Evolutionary conservation across 2,113 vertebrate species (phyloP), one percentile per base, ranked within the genome.

Genomic region (Marmota monax): DNA sequence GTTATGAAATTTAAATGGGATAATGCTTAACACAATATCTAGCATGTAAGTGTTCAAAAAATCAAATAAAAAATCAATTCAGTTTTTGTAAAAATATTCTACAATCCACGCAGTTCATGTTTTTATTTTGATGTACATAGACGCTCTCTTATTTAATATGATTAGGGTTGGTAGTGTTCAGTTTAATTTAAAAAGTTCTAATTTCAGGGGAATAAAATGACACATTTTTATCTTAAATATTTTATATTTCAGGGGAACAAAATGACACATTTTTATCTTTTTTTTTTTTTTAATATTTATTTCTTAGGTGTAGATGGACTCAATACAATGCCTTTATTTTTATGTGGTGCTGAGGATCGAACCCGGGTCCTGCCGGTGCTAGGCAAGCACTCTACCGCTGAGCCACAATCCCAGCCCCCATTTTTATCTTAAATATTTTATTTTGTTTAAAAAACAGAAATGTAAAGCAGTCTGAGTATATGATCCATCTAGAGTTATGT

Each of bases 171-270:
- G 20, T 76, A 7, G 14, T 45, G 17, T 37, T 77, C 48, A 88
- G 6, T 85, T 95, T 80, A 89, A 80, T 63, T 32, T 34, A 79
- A 65, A 63, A 25, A 51, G 16, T 63, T 51, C 48, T 61, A 58
- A 74, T 72, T 70, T 82, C 29, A 94, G 45, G 18, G 70, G 61
- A 87, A 45, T 93, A 93, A 69, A 92, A 92, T 88, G 77, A 74
- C 11, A 61, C 45, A 25, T 70, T 90, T 83, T 89, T 89, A 84
- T 27, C 18, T 76, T 83, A 69, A 45, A 48, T 87, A 58, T 58
- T 92, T 65, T 77, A 23, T 91, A 42, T 42, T 42, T 42, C 42
- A 42, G 42, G 42, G 42, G 42, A 42, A 42, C 5, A 42, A 42
- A 42, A 42, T 42, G 42, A 42, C 42, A 42, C 42, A 42, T 42